Conservation (phyloP, 1,140 invertebrate genomes). For the Paraescarpia echinospica region DNA sequence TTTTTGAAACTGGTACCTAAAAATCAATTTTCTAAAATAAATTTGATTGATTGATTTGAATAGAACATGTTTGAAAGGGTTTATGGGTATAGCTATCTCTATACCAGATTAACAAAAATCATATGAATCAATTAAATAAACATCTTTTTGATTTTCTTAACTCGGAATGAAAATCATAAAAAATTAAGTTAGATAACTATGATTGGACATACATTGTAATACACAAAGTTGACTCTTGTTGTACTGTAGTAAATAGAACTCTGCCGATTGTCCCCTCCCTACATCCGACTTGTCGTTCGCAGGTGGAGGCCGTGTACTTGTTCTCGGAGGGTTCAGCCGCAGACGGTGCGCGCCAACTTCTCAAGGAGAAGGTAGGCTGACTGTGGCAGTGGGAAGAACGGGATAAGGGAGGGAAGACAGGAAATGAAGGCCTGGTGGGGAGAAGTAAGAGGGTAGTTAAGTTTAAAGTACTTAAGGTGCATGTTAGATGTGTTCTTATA, state of each 20-base stretch:
- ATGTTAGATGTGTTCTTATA: too few species aligned
- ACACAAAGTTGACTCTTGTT: not conserved
- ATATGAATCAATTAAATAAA: too few species aligned
- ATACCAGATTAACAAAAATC: too few species aligned
- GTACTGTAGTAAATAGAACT: not conserved
- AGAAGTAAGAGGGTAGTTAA: not conserved
- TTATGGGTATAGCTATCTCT: too few species aligned
- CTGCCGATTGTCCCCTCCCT: not conserved
- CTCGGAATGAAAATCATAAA: too few species aligned
- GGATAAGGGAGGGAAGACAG: slow-evolving; percentile 1
- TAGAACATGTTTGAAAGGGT: too few species aligned
- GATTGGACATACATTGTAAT: too few species aligned
- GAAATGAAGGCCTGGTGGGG: not conserved
- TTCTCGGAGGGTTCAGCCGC: slow-evolving; percentile 54
- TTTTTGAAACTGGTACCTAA: too few species aligned
- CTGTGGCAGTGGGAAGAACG: slow-evolving; percentile 6
- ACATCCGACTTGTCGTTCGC: not conserved
- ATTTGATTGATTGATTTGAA: too few species aligned
- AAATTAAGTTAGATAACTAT: too few species aligned
- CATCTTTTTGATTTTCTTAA: too few species aligned
- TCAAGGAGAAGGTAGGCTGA: slow-evolving; percentile 50
- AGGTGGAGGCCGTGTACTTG: slow-evolving; percentile 57
- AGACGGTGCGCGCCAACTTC: slow-evolving; percentile 50
- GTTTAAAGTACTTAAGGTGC: not conserved
- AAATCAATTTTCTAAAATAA: too few species aligned